A percentile compares a stretch with the other conserved stretches of the same genome.
phyloP scores from a whole-genome alignment of 1,140 invertebrate species.

The Argopecten irradians region DNA sequence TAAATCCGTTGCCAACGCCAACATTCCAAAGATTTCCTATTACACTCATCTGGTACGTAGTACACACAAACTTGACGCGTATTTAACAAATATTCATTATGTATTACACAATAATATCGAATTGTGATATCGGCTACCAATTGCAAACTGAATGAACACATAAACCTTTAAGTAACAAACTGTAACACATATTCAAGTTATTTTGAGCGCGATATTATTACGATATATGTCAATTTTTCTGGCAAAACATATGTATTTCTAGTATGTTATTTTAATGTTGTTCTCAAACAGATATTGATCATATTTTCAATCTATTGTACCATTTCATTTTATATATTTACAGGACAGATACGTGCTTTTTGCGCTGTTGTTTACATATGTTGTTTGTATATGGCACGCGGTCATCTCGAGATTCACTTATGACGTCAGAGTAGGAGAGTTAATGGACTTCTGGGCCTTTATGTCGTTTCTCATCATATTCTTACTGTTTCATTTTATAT shows the following conservation, averaged over 20 bases:
- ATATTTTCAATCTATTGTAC: background rate
- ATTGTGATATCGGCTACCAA: background rate
- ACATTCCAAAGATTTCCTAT: constrained; percentile 71
- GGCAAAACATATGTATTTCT: background rate
- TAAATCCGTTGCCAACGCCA: constrained; percentile 70
- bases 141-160: background rate
- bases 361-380: constrained; percentile 62
- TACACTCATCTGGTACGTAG: constrained; percentile 70
- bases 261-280: background rate
- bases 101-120: background rate
- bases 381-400: constrained; percentile 70
- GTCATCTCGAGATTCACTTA: constrained; percentile 57
- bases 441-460: constrained; percentile 58
- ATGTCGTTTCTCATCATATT: constrained; percentile 58
- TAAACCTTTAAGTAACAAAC: background rate
- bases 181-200: background rate
- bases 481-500: constrained; percentile 55
- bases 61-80: background rate
- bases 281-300: background rate
- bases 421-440: constrained; percentile 33
- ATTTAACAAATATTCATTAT: background rate
- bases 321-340: constrained; percentile 29
- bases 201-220: background rate
- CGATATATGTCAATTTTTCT: background rate
- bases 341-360: constrained; percentile 68